A percentile compares a stretch with the other conserved stretches of the same genome.
These are phyloP conservation scores for Babyrousa celebensis DNA, from an alignment of 2,797 vertebrate genomes.

Conservation along the genomic window DNA sequence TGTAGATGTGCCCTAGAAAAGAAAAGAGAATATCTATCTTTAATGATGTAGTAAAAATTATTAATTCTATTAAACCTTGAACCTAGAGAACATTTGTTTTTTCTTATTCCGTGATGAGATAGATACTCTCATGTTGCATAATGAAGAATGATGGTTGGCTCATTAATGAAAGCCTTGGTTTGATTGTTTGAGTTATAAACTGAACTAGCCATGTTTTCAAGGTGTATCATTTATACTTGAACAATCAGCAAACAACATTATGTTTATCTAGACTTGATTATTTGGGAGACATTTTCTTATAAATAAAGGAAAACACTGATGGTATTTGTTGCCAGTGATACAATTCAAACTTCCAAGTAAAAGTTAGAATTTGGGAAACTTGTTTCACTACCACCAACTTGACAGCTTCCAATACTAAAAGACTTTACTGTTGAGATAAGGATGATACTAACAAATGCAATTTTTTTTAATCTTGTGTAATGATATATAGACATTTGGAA, in stretches of 20 bases:
- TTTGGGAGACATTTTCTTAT: not conserved
- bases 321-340: constrained; percentile 7
- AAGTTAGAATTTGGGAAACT: constrained; percentile 46
- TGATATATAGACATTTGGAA: constrained; percentile 42
- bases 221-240: not conserved
- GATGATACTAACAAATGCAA: not conserved
- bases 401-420: not conserved
- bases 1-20: too few relatives aligned
- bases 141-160: not conserved
- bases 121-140: not conserved
- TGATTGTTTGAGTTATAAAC: not conserved
- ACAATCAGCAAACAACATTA: constrained; percentile 18
- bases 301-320: constrained; percentile 27
- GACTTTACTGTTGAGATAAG: constrained; percentile 18
- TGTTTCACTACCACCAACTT: not conserved
- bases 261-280: not conserved
- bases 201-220: constrained; percentile 14
- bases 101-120: not conserved
- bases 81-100: not conserved
- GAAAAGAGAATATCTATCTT: not conserved
- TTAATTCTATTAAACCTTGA: not conserved
- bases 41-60: not conserved
- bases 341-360: constrained; percentile 19
- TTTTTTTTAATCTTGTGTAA: not conserved
- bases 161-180: not conserved